Evolutionary conservation across 1,140 invertebrate species (phyloP).

Genomic region (Diplogasteroides magnus): DNA sequence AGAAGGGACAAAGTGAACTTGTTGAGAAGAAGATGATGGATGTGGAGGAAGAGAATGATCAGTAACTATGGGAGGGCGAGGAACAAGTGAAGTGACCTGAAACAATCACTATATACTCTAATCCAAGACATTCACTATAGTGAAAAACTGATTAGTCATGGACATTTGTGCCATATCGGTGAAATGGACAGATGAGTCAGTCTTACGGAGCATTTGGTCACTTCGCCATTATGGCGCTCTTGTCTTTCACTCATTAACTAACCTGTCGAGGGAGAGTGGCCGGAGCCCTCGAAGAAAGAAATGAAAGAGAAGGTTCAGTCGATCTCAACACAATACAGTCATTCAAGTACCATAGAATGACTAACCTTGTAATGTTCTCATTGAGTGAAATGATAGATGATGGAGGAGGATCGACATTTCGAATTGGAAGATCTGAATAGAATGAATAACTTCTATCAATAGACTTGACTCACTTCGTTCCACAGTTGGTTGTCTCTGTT

Average conservation of each 20-base stretch:
- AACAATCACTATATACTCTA: background rate
- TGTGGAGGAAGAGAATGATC: background rate
- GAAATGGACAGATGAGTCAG: conserved; percentile 6
- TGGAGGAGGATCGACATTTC: background rate
- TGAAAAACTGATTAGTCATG: background rate
- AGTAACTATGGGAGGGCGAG: no score
- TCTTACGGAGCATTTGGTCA: background rate
- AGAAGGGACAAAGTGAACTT: no score
- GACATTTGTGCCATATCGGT: conserved; percentile 4
- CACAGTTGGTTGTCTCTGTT: background rate
- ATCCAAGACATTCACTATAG: background rate
- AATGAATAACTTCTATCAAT: background rate
- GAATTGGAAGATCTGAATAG: background rate
- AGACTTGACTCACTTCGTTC: background rate
- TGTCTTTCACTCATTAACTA: conserved; percentile 6
- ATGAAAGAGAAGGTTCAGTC: background rate
- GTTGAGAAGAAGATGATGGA: background rate
- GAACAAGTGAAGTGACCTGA: conserved; percentile 9
- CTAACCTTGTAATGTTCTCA: background rate
- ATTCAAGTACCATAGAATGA: background rate
- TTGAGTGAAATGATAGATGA: background rate
- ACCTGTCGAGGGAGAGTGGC: conserved; percentile 26
- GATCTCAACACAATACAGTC: background rate
- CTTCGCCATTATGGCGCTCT: background rate
- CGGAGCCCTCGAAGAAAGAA: conserved; percentile 3